Percentiles rank a stretch among this genome's conserved stretches.
Conservation (phyloP, 1,140 invertebrate genomes). For the Drosophila repletoides region DNA sequence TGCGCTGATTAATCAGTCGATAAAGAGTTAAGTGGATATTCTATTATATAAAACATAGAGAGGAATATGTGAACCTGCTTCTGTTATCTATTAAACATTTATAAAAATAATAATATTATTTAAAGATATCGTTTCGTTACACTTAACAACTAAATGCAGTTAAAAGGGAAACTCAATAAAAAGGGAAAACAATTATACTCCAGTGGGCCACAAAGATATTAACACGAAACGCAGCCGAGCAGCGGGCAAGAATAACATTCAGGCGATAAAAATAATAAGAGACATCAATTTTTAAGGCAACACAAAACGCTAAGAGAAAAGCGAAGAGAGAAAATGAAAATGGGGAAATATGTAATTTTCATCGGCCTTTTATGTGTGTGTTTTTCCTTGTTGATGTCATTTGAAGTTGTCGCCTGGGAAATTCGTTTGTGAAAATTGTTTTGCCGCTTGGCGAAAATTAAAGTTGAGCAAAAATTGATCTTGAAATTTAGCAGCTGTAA, state of each 20-base stretch:
- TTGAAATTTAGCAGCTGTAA: neutral
- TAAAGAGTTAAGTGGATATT: too few species aligned
- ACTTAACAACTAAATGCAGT: too few species aligned
- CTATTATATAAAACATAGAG: too few species aligned
- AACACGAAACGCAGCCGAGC: conserved; percentile 18
- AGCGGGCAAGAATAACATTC: conserved; percentile 45
- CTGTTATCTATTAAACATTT: too few species aligned
- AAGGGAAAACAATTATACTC: conserved; percentile 36
- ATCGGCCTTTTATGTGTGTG: conserved; percentile 14
- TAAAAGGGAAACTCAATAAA: too few species aligned
- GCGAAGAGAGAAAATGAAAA: conserved; percentile 15
- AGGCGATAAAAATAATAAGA: conserved; percentile 63
- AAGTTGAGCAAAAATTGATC: neutral
- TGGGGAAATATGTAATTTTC: conserved; percentile 50
- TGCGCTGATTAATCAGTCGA: too few species aligned
- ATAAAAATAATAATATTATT: too few species aligned
- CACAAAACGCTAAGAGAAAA: conserved; percentile 15
- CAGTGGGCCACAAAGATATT: conserved; percentile 55
- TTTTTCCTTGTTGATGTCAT: conserved; percentile 15
- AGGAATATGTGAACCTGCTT: too few species aligned
- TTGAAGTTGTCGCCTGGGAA: conserved; percentile 55
- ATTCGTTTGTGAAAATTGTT: conserved; percentile 22
- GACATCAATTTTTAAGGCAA: conserved; percentile 61
- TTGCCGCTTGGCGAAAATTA: conserved; percentile 1
- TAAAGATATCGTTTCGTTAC: too few species aligned